A percentile compares a stretch with the other conserved stretches of the same genome.
Evolutionary conservation across 2,113 vertebrate species (phyloP).

Genomic region (Nanger granti): DNA sequence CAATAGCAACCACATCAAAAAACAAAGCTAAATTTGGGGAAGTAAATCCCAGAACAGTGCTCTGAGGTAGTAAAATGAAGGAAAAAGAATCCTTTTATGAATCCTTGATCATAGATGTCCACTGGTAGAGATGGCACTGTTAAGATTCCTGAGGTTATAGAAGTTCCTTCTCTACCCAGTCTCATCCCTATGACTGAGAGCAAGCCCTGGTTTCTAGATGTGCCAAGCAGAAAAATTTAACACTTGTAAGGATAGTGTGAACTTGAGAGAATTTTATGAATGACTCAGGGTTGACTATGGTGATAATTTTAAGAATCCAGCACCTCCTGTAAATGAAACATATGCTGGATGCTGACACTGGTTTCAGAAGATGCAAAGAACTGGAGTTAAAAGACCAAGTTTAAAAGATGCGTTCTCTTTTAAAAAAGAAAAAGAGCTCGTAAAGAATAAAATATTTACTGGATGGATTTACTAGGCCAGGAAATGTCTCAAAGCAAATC

Average conservation of each 20-base stretch:
- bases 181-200: neutral
- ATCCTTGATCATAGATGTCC: neutral
- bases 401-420: neutral
- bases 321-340: neutral
- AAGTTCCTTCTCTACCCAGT: neutral
- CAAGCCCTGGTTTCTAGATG: neutral
- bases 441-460: neutral
- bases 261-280: neutral
- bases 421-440: neutral
- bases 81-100: neutral
- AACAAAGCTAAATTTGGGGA: neutral
- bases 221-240: neutral
- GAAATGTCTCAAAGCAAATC: neutral
- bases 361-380: neutral
- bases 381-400: neutral
- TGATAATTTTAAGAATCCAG: neutral
- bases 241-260: neutral
- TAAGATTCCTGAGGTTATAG: neutral
- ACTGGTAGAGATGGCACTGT: neutral
- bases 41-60: neutral
- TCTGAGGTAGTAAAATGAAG: neutral
- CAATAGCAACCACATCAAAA: neutral
- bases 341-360: neutral
- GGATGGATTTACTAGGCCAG: neutral
- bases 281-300: neutral